phyloP scores from a whole-genome alignment of 2,888 invertebrate genomes.

The Scaptomyza cyrtandrae region DNA sequence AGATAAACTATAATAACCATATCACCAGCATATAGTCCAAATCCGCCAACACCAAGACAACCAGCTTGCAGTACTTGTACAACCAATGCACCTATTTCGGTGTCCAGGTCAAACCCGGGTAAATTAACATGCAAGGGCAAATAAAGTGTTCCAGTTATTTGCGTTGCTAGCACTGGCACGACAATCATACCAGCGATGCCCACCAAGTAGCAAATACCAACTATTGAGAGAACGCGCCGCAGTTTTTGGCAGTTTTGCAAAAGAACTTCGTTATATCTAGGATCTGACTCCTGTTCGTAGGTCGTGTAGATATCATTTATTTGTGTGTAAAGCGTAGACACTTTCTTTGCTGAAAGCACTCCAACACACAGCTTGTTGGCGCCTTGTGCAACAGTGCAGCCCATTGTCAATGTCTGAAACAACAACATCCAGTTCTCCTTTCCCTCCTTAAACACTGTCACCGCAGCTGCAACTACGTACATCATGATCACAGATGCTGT shows the following conservation, averaged over 20 bases:
- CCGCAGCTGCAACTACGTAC: constrained; percentile 42
- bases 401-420: constrained; percentile 54
- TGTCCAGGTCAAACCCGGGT: constrained; percentile 54
- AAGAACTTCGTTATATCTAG: constrained; percentile 30
- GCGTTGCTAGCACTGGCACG: constrained; percentile 19
- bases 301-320: constrained; percentile 41
- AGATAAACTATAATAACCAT: constrained; percentile 49
- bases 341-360: constrained; percentile 8
- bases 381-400: constrained; percentile 60
- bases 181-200: constrained; percentile 13
- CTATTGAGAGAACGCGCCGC: constrained; percentile 7
- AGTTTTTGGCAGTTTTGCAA: constrained; percentile 21
- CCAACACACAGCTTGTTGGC: constrained; percentile 46
- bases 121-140: constrained; percentile 63
- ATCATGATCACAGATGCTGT: constrained; percentile 9
- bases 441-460: constrained; percentile 39
- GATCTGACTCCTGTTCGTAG: constrained; percentile 38
- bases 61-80: constrained; percentile 47
- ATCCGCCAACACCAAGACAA: constrained; percentile 37
- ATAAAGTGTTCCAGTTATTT: constrained; percentile 24
- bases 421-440: constrained; percentile 48
- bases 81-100: constrained; percentile 42
- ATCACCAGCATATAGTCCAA: constrained; percentile 67
- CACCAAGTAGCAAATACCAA: constrained; percentile 28
- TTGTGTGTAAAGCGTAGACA: constrained; percentile 21